Conservation (phyloP, 2,113 vertebrate genomes). For the Eidolon helvum region DNA sequence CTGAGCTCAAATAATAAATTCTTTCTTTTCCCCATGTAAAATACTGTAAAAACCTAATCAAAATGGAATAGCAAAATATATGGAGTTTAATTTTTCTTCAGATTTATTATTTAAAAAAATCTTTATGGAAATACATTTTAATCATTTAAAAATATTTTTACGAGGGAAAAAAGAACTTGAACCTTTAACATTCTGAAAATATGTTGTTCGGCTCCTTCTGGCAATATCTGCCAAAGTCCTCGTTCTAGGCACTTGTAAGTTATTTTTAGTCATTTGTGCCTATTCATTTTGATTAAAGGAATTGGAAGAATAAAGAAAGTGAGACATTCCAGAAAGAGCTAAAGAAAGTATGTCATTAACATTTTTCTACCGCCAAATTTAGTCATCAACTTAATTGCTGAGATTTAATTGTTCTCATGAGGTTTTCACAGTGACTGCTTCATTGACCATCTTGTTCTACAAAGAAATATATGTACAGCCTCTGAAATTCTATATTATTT, state of each 20-base stretch:
- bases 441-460: slow-evolving; percentile 47
- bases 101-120: not conserved
- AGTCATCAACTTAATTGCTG: slow-evolving; percentile 54
- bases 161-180: not conserved
- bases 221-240: not conserved
- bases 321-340: slow-evolving; percentile 33
- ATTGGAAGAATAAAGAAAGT: not conserved
- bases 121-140: not conserved
- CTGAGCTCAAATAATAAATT: not conserved
- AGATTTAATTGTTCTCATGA: slow-evolving; percentile 67
- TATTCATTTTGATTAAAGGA: slow-evolving; percentile 30
- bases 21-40: not conserved
- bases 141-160: not conserved
- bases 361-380: slow-evolving; percentile 49
- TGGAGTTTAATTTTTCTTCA: not conserved
- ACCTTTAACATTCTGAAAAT: not conserved
- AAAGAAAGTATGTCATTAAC: slow-evolving; percentile 47
- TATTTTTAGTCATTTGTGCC: slow-evolving; percentile 29
- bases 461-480: not conserved
- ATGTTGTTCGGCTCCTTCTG: not conserved
- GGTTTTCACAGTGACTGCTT: slow-evolving; percentile 43
- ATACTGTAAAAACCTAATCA: not conserved
- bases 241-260: not conserved
- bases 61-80: not conserved
- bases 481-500: slow-evolving; percentile 25